Evolutionary conservation across 2,888 invertebrate species (phyloP).

Genomic region (Cyclophora punctaria): DNA sequence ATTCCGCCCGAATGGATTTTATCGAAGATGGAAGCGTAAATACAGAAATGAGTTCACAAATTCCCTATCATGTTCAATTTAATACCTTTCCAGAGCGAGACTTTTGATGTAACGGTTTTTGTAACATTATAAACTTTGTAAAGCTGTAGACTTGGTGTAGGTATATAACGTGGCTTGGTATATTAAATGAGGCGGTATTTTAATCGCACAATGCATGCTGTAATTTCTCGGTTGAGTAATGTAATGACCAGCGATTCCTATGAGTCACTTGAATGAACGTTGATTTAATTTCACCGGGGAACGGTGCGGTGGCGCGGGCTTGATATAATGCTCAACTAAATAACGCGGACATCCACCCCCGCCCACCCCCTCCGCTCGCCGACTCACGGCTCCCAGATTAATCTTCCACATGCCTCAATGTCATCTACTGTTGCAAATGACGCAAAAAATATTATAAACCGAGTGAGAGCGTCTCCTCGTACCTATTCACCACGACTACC

Average conservation of each 20-base stretch:
- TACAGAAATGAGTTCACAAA: conserved; percentile 24
- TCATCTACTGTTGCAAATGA: conserved; percentile 58
- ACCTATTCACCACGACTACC: conserved; percentile 16
- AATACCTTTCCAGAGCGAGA: conserved; percentile 27
- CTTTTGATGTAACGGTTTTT: conserved; percentile 24
- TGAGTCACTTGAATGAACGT: conserved; percentile 43
- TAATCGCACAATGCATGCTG: conserved; percentile 15
- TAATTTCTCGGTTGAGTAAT: conserved; percentile 24
- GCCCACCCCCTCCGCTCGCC: conserved; percentile 14
- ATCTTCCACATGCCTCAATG: conserved; percentile 62
- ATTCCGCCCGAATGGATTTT: conserved; percentile 29
- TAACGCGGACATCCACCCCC: conserved; percentile 41
- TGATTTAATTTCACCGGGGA: conserved; percentile 54
- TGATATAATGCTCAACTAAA: conserved; percentile 61
- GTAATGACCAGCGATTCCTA: conserved; percentile 37
- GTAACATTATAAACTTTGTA: conserved; percentile 17
- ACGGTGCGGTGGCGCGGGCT: conserved; percentile 30
- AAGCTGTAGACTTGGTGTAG: conserved; percentile 12
- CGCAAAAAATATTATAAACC: conserved; percentile 56
- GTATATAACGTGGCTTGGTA: too few species aligned
- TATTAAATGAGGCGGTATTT: conserved; percentile 3
- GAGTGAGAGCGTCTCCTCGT: conserved; percentile 25
- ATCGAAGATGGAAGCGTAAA: conserved; percentile 29
- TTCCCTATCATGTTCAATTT: conserved; percentile 30
- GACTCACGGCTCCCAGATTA: conserved; percentile 42